Evolutionary conservation across 1,140 invertebrate species (phyloP), one percentile per base, ranked within the genome.

Genomic region (Trypoxylus dichotomus): DNA sequence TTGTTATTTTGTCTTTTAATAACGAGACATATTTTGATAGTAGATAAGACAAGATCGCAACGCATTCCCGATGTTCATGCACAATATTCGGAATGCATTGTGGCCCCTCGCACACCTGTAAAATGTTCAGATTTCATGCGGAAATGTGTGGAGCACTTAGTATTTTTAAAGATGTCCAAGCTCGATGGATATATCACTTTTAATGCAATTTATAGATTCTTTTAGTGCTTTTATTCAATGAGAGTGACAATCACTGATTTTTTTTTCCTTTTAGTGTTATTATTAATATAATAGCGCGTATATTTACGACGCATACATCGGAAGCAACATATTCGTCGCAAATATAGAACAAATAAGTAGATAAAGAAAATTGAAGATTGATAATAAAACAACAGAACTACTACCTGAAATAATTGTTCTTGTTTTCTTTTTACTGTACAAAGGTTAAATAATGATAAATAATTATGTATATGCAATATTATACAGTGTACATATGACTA

Each of bases 371-470:
- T 19, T 2, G n/a, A 47, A 54, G 19, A 54, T 19, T 19, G 19
- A 54, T n/a, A 54, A 54, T n/a, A n/a, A 54, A n/a, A 25, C 37
- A 76, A 77, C 11, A 76, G 76, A 71, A 75, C 78, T 77, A 79
- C 78, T 63, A 74, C 68, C 68, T 79, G 78, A 74, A 77, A 77
- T 77, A 68, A 42, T 68, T 24, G 11, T 68, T 68, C 13, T 68
- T 68, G 60, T 68, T 68, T 68, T 68, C 13, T 76, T 79, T 71
- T 77, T 79, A 74, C 71, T 79, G 78, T 79, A 79, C 78, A 79
- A 79, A 79, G 21, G 19, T 32, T 29, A 76, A 75, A 37, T 63
- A 68, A 24, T 54, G 47, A 54, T 54, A 19, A 27, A 68, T 19
- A 68, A 68, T 68, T 68, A 25, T 75, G 75, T 76, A 76, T 76